Base-by-base conservation (phyloP, 2,797 vertebrate species). In the Halcyon leucocephala region DNA sequence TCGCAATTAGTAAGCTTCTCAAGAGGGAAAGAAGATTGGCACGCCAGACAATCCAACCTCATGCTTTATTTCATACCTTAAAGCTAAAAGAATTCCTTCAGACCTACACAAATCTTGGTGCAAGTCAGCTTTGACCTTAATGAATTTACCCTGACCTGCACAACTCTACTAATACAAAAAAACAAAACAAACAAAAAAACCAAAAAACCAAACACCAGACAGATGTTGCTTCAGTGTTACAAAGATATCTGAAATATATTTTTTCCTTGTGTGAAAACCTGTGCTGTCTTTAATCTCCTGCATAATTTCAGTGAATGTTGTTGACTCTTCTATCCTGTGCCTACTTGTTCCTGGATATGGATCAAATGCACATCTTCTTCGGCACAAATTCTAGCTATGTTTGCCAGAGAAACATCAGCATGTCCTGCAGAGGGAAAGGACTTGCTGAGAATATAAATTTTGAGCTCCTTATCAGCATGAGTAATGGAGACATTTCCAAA, bases 381-480 rank as follows among this genome's bases (percentile, higher is more conserved):
- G 54, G 51, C 49, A 82, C 44, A 80, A 67, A 71, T 73, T 49
- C 73, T 14, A 82, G 55, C 51, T 44, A 9, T 1, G 0, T 70
- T 79, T 96, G 82, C 80, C 85, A 96, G 85, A 83, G 69, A 89
- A 93, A 94, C 88, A 95, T 89, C 94, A 86, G 88, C 74, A 61
- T 67, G 90, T 94, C 86, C 90, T 57, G 74, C 51, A 49, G 74
- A 73, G 80, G 80, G 91, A 93, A 82, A 71, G 28, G 64, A 93
- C 60, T 89, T 41, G 48, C 52, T 7, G 5, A 73, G 74, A 91
- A 71, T 2, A 41, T 42, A 88, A 87, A 18, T 71, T 72, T 80
- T 13, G 33, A 86, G 44, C 48, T 95, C 60, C 70, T 86, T 82
- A 90, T 86, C 90, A 48, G 67, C 67, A 69, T 77, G 57, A 90